These are phyloP conservation scores for Aphelinus atriplicis DNA, from an alignment of 1,140 invertebrate genomes.

Conservation along the genomic window DNA sequence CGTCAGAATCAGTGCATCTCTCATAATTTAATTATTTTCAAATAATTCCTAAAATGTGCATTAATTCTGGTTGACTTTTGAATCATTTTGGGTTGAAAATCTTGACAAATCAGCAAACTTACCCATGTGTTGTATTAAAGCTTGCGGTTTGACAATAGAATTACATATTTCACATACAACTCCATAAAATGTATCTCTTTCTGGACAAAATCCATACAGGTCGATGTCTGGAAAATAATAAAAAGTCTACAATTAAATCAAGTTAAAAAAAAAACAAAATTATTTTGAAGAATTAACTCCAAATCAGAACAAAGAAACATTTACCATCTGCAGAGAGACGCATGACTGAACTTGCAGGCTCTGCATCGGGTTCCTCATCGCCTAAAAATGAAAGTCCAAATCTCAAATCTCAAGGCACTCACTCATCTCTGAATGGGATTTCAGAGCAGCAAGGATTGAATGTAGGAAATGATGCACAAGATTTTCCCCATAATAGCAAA, in stretches of 20 bases:
- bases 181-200: slow-evolving; percentile 71
- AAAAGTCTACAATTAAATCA: background rate
- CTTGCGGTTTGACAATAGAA: slow-evolving; percentile 72
- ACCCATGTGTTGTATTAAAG: slow-evolving; percentile 68
- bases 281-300: background rate
- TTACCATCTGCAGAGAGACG: slow-evolving; percentile 62
- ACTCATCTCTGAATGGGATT: no score
- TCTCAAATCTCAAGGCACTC: no score
- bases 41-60: no score
- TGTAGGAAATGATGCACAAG: no score
- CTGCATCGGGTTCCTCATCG: slow-evolving; percentile 61
- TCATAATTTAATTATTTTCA: no score
- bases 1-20: no score
- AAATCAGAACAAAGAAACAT: slow-evolving; percentile 13
- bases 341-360: slow-evolving; percentile 59
- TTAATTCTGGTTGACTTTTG: no score
- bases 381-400: slow-evolving; percentile 50
- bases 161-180: slow-evolving; percentile 74
- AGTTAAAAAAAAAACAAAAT: background rate
- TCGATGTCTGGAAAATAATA: slow-evolving; percentile 66
- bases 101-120: slow-evolving; percentile 42
- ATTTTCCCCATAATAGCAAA: no score
- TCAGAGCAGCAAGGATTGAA: no score
- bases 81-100: no score
- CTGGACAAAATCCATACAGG: slow-evolving; percentile 72